Evolutionary conservation across 2,797 vertebrate genomes (phyloP).

Genomic region (Lacerta agilis): DNA sequence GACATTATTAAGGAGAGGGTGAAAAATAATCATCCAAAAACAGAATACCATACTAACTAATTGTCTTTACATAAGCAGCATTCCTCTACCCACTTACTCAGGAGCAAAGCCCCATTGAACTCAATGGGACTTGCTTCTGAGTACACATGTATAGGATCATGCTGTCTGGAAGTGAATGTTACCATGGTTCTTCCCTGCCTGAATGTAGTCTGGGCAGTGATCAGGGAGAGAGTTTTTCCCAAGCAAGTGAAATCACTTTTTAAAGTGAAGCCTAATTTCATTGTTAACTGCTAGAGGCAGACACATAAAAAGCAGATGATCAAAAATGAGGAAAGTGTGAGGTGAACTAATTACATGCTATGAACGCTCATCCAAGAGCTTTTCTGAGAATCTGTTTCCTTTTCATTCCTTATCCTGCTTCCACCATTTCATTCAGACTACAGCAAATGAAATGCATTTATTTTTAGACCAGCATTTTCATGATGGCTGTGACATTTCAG

Average conservation of each 20-base stretch:
- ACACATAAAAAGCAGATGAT: slow-evolving; percentile 2
- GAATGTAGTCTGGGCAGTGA: not conserved
- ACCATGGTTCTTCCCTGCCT: not conserved
- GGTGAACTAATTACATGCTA: slow-evolving; percentile 8
- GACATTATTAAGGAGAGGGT: not conserved
- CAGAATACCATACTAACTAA: not conserved
- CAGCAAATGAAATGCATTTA: slow-evolving; percentile 42
- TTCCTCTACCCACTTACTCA: too few relatives aligned
- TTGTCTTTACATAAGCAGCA: not conserved
- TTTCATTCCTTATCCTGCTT: not conserved
- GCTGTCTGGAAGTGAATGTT: not conserved
- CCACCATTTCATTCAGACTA: slow-evolving; percentile 29
- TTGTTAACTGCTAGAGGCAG: slow-evolving; percentile 15
- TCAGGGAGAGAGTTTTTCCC: not conserved
- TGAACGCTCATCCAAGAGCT: not conserved
- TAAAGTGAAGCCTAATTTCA: slow-evolving; percentile 19
- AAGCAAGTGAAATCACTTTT: not conserved
- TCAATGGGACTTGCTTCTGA: not conserved
- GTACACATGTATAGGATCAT: not conserved
- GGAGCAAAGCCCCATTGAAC: too few relatives aligned
- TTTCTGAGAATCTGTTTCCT: not conserved
- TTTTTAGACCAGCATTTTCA: slow-evolving; percentile 41
- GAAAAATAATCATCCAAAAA: not conserved
- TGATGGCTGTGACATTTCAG: slow-evolving; percentile 49
- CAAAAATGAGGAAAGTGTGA: not conserved